Conservation (phyloP, 2,113 vertebrate species). For the Hypomesus transpacificus region DNA sequence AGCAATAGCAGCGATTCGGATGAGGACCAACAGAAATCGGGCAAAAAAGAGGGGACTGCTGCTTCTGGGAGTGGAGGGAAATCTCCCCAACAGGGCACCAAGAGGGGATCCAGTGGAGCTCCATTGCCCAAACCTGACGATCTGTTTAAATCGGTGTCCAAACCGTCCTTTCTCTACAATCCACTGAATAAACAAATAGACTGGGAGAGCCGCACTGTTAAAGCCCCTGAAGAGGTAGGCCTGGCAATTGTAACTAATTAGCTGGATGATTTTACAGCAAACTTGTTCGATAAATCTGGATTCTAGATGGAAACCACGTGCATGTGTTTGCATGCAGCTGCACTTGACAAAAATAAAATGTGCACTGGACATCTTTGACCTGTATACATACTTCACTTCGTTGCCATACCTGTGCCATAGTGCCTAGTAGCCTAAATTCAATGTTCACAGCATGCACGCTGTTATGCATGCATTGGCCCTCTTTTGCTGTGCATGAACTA, state of each 20-base stretch:
- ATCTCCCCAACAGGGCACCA: constrained; percentile 49
- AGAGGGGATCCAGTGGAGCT: constrained; percentile 47
- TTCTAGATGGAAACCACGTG: too few relatives aligned
- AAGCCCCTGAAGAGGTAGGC: constrained; percentile 85
- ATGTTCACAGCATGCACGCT: too few relatives aligned
- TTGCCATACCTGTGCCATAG: too few relatives aligned
- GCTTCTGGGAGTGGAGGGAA: constrained; percentile 5
- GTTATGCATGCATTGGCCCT: too few relatives aligned
- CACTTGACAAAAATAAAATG: too few relatives aligned
- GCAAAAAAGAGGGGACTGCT: constrained; percentile 46
- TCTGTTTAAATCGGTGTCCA: constrained; percentile 84
- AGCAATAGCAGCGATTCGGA: constrained; percentile 69
- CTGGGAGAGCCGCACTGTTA: constrained; percentile 87
- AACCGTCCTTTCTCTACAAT: constrained; percentile 88
- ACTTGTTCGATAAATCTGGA: too few relatives aligned
- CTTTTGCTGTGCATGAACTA: too few relatives aligned
- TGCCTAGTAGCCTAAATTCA: too few relatives aligned
- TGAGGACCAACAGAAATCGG: constrained; percentile 48
- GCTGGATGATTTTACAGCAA: too few relatives aligned
- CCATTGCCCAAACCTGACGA: constrained; percentile 82
- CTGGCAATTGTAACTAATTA: not conserved
- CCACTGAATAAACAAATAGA: constrained; percentile 89
- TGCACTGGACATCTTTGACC: too few relatives aligned
- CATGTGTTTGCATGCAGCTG: too few relatives aligned
- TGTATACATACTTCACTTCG: too few relatives aligned